phyloP scores from a whole-genome alignment of 2,888 invertebrate genomes.

The Phoenoteleia sp. region DNA sequence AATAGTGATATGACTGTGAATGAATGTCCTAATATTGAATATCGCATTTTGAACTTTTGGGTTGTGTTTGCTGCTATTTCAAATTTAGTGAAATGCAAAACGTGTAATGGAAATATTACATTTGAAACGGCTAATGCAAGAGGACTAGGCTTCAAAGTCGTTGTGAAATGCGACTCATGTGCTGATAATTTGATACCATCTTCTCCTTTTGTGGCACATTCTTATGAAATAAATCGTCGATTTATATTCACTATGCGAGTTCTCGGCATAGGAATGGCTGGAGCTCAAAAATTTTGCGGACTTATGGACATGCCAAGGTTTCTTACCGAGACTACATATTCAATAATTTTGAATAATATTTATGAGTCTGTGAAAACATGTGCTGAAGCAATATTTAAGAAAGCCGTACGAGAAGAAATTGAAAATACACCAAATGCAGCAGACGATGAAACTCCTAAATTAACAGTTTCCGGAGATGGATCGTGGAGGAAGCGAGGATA shows the following conservation, averaged over 20 bases:
- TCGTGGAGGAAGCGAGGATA: background rate
- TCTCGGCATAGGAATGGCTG: constrained; percentile 38
- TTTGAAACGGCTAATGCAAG: constrained; percentile 18
- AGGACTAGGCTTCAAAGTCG: constrained; percentile 46
- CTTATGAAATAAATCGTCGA: constrained; percentile 54
- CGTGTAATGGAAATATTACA: constrained; percentile 59
- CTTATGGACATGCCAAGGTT: constrained; percentile 35
- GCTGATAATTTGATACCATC: constrained; percentile 7
- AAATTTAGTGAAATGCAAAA: constrained; percentile 62
- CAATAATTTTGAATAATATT: constrained; percentile 1
- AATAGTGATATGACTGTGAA: constrained; percentile 59
- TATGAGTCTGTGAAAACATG: background rate
- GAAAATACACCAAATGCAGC: background rate
- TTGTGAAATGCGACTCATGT: constrained; percentile 20
- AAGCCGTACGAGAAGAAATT: background rate
- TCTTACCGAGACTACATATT: constrained; percentile 17
- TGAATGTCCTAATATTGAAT: constrained; percentile 67
- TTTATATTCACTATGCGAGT: constrained; percentile 48
- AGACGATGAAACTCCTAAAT: background rate
- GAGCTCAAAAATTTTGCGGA: constrained; percentile 28
- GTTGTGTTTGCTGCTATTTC: constrained; percentile 66
- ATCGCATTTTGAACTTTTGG: constrained; percentile 71
- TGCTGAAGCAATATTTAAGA: background rate
- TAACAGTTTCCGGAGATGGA: background rate
- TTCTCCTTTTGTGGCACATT: constrained; percentile 11